Percentiles rank a stretch among this genome's conserved stretches.
Conservation (phyloP, 2,113 vertebrate species). For the Cygnus buccinator region DNA sequence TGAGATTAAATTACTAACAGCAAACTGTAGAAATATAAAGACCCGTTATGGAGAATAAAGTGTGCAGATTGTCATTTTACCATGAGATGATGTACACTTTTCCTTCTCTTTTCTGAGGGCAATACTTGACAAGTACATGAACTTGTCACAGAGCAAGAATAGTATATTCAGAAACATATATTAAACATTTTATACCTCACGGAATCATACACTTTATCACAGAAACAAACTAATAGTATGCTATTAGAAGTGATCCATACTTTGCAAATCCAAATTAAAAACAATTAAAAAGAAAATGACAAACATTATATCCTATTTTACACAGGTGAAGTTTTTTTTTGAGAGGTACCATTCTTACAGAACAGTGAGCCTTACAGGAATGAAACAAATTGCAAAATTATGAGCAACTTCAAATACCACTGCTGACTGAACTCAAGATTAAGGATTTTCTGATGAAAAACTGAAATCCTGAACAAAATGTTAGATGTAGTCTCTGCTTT, state of each 20-base stretch:
- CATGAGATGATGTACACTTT: not conserved
- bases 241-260: not conserved
- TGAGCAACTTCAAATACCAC: not conserved
- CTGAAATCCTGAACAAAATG: not conserved
- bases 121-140: not conserved
- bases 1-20: not conserved
- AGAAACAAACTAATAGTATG: not conserved
- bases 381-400: not conserved
- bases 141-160: not conserved
- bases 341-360: not conserved
- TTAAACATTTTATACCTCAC: not conserved
- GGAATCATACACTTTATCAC: not conserved
- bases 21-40: not conserved
- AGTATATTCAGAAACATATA: not conserved
- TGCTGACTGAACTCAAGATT: not conserved
- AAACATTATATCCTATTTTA: not conserved
- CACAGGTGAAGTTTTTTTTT: not conserved
- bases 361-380: not conserved
- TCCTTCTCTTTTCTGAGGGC: not conserved
- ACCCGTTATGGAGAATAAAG: not conserved
- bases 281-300: not conserved
- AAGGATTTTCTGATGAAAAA: not conserved
- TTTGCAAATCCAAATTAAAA: not conserved
- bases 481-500: not conserved
- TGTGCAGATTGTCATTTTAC: not conserved